Base-by-base conservation (phyloP, 1,140 invertebrate genomes). In the Cherax destructor region DNA sequence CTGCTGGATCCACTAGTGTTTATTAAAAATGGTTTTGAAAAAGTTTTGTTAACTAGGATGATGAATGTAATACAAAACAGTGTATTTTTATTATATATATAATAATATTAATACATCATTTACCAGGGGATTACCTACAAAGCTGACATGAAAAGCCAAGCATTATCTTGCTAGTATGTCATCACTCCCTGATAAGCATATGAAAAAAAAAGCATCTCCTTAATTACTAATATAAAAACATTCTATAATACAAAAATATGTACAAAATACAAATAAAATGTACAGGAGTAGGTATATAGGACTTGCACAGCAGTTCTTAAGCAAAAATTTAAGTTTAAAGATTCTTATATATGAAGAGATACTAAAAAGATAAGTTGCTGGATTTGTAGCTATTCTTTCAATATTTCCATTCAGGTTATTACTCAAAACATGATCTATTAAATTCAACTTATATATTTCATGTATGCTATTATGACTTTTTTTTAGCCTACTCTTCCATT, bases 81-180 rank as follows among this genome's bases (percentile, higher is more conserved):
- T 76, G 85, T 78, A 87, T 91, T 91, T 61, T 91, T 85, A 84
- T 91, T 91, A 91, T 79, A 85, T 52, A 50, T 61, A 83, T 83
- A 83, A 90, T 91, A 91, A 91, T 91, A 91, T 86, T 85, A 86
- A 91, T 91, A 91, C 89, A 91, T 91, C 83, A 91, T 91, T 91
- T 91, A 91, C 83, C 89, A 91, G 89, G 89, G 86, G 87, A 83
- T 79, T 91, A 91, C 85, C 89, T 91, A 91, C 83, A 85, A 91
- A 84, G 83, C 81, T 91, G 83, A 91, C 89, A 91, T 91, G 49
- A 83, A 80, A 91, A 86, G 89, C 89, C 83, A 91, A 91, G 89
- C 89, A 80, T 52, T 91, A 47, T 85, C 77, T 85, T 91, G 89
- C 89, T 79, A 91, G 69, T 80, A 72, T 85, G 83, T 91, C 79